A percentile compares a stretch with the other conserved stretches of the same genome.
phyloP scores from a whole-genome alignment of 2,797 vertebrate genomes.

The Alauda arvensis region DNA sequence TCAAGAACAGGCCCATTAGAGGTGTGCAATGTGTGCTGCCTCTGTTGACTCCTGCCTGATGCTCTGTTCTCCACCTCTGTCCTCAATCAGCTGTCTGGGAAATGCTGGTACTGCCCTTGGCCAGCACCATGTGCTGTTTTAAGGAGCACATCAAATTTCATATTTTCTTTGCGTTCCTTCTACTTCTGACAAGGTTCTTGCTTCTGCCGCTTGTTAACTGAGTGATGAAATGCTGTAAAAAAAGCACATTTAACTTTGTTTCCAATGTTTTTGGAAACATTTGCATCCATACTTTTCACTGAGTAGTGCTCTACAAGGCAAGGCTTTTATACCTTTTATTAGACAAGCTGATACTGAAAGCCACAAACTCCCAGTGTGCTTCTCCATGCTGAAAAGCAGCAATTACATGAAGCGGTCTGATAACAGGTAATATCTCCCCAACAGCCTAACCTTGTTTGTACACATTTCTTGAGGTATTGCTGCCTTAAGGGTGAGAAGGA shows the following conservation, averaged over 20 bases:
- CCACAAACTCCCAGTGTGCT: neutral
- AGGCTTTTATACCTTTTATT: neutral
- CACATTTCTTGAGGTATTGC: neutral
- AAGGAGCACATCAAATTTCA: neutral
- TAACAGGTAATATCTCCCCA: neutral
- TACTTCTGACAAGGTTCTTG: neutral
- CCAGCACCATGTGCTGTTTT: neutral
- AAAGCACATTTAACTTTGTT: neutral
- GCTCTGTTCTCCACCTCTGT: neutral
- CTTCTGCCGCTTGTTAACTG: neutral
- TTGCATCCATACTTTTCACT: accelerated
- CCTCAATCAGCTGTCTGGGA: neutral
- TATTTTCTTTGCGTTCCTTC: accelerated
- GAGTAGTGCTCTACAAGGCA: neutral
- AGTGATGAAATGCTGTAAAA: neutral
- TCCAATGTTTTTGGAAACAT: no score
- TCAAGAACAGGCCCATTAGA: neutral
- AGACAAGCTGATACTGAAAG: neutral
- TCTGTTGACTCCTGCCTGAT: neutral
- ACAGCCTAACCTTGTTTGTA: neutral
- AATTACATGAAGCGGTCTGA: neutral
- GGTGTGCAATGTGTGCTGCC: neutral
- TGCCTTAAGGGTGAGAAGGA: neutral
- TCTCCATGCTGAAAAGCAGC: neutral
- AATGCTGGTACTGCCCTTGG: neutral